Evolutionary conservation across 1,140 invertebrate species (phyloP), one percentile per base, ranked within the genome.

Genomic region (Diorhabda carinulata): DNA sequence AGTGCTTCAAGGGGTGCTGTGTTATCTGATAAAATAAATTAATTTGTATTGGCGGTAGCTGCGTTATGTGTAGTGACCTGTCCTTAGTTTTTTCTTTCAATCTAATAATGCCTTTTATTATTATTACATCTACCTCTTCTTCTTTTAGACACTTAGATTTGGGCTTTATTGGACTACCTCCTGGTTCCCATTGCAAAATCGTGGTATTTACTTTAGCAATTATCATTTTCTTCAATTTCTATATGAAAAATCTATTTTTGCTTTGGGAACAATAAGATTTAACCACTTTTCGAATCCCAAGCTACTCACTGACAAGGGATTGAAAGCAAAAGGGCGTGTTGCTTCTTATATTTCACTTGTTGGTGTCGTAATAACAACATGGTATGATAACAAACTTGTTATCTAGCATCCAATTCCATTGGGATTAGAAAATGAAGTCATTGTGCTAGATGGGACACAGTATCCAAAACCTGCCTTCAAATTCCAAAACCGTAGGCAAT

Each of bases 361-460:
- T 41, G 69, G 64, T 52, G 44, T 70, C n/a, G 57, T 67, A 47
- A 61, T 70, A 59, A 70, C 69, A 8, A 70, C 63, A 64, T 67
- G 64, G 69, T 67, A 60, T 66, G 69, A 82, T 70, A 82, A 82
- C 72, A 80, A 78, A 67, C 72, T 74, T 66, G 78, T 79, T 63
- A 70, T 77, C 72, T 82, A 43, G 79, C 76, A 57, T 82, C 82
- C 44, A 82, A 82, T 78, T 83, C 81, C 77, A 64, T 82, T 74
- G 80, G 80, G 43, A 79, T 77, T 61, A 80, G 80, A 66, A 72
- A 77, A 71, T 75, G 44, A 61, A 47, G 68, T 45, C 67, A 58
- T 40, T 70, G 69, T 57, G 64, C 42, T 41, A 62, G 69, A 61
- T 77, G 78, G 78, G 77, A 74, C 72, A 77, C 77, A 73, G 72